A percentile compares a stretch with the other conserved stretches of the same genome.
Evolutionary conservation across 2,113 vertebrate species (phyloP).

Genomic region (Rhynchopsitta pachyrhyncha): DNA sequence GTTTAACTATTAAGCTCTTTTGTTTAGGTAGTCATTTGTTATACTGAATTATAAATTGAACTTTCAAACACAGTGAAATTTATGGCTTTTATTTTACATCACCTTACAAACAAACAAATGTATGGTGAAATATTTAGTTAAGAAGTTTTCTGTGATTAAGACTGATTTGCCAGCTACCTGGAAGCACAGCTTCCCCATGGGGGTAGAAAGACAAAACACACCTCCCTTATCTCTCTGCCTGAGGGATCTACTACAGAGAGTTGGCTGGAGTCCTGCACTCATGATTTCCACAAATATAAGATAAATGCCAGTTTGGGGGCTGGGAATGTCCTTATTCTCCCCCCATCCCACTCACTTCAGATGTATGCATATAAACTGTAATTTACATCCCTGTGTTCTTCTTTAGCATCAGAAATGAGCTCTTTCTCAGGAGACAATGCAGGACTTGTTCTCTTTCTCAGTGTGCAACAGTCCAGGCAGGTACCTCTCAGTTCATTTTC

Average conservation of each 20-base stretch:
- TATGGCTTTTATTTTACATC: not conserved
- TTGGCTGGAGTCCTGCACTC: not conserved
- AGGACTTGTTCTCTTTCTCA: not conserved
- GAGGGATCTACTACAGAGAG: not conserved
- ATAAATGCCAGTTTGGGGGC: not conserved
- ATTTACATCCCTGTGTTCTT: not conserved
- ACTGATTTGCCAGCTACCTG: not conserved
- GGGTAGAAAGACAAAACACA: not conserved
- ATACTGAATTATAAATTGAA: not conserved
- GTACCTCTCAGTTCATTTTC: not conserved
- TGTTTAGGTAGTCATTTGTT: not conserved
- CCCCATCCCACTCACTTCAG: not conserved
- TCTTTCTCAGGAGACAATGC: not conserved
- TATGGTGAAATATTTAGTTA: not conserved
- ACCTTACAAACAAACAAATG: not conserved
- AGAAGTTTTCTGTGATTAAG: not conserved
- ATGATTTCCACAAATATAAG: not conserved
- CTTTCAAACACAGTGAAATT: constrained; percentile 7
- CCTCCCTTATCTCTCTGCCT: not conserved
- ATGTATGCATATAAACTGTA: not conserved
- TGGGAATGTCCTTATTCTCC: not conserved
- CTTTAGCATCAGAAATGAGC: not conserved
- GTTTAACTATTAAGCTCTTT: not conserved
- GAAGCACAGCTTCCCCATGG: not conserved
- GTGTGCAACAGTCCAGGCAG: too few relatives aligned